Evolutionary conservation across 2,113 vertebrate genomes (phyloP), one percentile per base, ranked within the genome.

Genomic region (Leptobrachium leishanense): DNA sequence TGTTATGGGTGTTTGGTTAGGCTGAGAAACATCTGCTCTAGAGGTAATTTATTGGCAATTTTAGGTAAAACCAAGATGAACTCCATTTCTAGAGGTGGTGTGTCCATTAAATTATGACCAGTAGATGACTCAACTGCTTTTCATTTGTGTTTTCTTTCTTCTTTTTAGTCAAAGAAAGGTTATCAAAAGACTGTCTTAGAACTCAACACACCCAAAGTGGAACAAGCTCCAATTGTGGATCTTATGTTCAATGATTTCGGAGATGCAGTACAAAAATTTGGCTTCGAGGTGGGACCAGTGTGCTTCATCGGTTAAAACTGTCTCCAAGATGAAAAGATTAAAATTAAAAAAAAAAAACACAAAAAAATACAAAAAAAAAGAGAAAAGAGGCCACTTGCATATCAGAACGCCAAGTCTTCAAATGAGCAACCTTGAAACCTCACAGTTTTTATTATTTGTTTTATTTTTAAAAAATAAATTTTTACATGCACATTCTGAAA

Each of bases 161-260:
- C 73, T 77, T 71, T 64, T 43, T 88, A 99, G 98, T 85, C 93
- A 76, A 96, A 89, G 93, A 98, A 97, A 84, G 96, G 96, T 83
- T 96, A 98, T 63, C 96, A 98, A 91, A 98, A 98, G 91, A 98
- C 97, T 6, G 86, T 99, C 82, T 92, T 99, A 82, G 95, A 97
- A 89, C 92, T 99, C 83, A 96, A 95, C 92, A 98, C 97, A 0
- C 96, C 97, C 79, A 98, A 94, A 85, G 96, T 99, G 85, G 97
- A 98, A 83, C 98, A 99, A 83, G 92, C 98, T 10, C 98, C 98
- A 44, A 91, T 98, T 43, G 96, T 98, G 53, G 98, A 99, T 91
- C 92, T 99, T 90, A 98, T 99, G 97, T 99, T 99, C 94, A 98
- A 96, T 83, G 98, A 99, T 87, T 99, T 99, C 6, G 97, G 97